Evolutionary conservation across 2,113 vertebrate genomes (phyloP).

Genomic region (Gadus macrocephalus): DNA sequence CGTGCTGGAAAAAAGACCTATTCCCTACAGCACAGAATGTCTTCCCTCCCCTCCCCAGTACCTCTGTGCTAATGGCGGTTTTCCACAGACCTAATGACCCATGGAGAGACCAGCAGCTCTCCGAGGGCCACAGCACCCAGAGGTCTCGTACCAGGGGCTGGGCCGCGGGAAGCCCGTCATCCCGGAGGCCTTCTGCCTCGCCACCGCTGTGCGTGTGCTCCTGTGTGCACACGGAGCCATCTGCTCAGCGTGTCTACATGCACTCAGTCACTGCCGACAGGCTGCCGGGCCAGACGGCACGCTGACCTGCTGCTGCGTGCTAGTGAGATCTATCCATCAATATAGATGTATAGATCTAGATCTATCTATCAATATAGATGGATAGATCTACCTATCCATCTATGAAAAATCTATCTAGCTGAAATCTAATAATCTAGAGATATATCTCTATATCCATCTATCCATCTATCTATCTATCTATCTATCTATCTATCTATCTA

Average conservation of each 20-base stretch:
- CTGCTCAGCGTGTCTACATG: neutral
- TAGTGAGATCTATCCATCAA: neutral
- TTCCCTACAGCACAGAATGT: slow-evolving; percentile 25
- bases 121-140: slow-evolving; percentile 18
- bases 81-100: slow-evolving; percentile 50
- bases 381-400: too few relatives aligned
- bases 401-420: too few relatives aligned
- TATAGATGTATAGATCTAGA: too few relatives aligned
- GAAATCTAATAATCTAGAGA: too few relatives aligned
- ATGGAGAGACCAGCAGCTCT: slow-evolving; percentile 30
- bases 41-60: neutral
- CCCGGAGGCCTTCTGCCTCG: slow-evolving; percentile 1
- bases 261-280: neutral
- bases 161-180: slow-evolving; percentile 35
- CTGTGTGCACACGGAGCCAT: neutral
- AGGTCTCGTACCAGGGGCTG: slow-evolving; percentile 13
- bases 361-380: too few relatives aligned
- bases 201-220: neutral
- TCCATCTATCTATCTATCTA: too few relatives aligned
- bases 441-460: too few relatives aligned
- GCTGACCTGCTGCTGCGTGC: neutral
- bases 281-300: slow-evolving; percentile 2
- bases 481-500: too few relatives aligned
- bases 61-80: slow-evolving; percentile 2
- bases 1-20: slow-evolving; percentile 37